Percentiles rank a stretch among this genome's conserved stretches.
Conservation (phyloP, 2,797 vertebrate genomes). For the Paguma larvata region DNA sequence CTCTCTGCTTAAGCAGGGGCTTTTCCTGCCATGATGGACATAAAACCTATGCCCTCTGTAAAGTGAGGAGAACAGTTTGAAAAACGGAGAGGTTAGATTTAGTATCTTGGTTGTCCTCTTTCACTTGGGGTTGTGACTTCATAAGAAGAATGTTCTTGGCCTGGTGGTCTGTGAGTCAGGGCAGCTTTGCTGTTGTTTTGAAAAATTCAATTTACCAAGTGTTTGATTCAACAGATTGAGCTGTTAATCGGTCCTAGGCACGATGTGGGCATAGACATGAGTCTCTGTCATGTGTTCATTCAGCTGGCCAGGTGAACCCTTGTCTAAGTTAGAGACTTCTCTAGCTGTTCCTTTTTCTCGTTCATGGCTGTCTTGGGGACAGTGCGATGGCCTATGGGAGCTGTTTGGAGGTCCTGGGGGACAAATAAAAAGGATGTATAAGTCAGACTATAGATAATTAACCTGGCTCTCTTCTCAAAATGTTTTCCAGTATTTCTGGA, state of each 20-base stretch:
- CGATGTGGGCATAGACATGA: not conserved
- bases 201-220: not conserved
- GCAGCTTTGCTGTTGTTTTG: not conserved
- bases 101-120: not conserved
- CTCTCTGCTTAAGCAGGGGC: not conserved
- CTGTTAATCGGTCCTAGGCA: not conserved
- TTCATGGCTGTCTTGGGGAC: not conserved
- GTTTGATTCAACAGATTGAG: not conserved
- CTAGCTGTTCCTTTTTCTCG: not conserved
- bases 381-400: not conserved
- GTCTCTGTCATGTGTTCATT: not conserved
- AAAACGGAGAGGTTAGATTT: constrained; percentile 8
- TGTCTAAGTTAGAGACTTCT: not conserved
- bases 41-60: not conserved
- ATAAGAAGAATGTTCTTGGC: not conserved
- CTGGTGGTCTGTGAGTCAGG: not conserved
- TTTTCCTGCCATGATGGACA: not conserved
- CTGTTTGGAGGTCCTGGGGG: not conserved
- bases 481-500: not conserved
- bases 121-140: not conserved
- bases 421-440: not conserved
- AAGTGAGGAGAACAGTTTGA: not conserved
- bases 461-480: not conserved
- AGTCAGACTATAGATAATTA: not conserved
- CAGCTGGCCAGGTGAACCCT: not conserved